Conservation (phyloP, 2,888 invertebrate genomes). For the Carterocephalus palaemon region DNA sequence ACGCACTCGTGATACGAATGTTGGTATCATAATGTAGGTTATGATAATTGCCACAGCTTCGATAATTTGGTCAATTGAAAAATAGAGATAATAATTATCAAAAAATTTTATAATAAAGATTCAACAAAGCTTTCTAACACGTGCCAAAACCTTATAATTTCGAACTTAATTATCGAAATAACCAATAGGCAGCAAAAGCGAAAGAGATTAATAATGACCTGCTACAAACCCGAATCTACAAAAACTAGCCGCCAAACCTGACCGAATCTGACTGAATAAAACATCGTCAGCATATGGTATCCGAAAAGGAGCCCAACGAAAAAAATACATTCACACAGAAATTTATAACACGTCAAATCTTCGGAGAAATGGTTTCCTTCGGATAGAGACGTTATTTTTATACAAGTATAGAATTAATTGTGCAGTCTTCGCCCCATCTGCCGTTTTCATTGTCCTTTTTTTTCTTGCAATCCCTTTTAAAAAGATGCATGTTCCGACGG, state of each 20-base stretch:
- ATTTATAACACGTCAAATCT: slow-evolving; percentile 76
- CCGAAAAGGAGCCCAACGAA: slow-evolving; percentile 41
- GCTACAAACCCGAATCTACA: slow-evolving; percentile 16
- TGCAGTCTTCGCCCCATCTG: slow-evolving; percentile 65
- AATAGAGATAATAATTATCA: too few relatives aligned
- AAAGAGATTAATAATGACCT: slow-evolving; percentile 18
- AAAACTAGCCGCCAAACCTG: slow-evolving; percentile 33
- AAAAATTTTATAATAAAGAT: too few relatives aligned
- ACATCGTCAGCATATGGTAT: slow-evolving; percentile 52
- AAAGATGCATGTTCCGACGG: slow-evolving; percentile 27
- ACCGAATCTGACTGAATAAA: slow-evolving; percentile 41
- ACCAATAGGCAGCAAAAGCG: slow-evolving; percentile 14
- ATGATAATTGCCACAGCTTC: too few relatives aligned
- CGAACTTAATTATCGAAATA: slow-evolving; percentile 9
- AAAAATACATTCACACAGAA: slow-evolving; percentile 61
- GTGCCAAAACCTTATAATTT: neutral
- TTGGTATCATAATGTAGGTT: too few relatives aligned
- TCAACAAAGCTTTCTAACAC: too few relatives aligned
- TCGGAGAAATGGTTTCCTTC: slow-evolving; percentile 73
- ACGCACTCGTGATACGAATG: too few relatives aligned
- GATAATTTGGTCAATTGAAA: too few relatives aligned
- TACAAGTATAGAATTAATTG: slow-evolving; percentile 72
- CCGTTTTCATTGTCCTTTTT: slow-evolving; percentile 58
- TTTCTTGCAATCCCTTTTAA: slow-evolving; percentile 34
- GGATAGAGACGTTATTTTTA: slow-evolving; percentile 70